Conservation (phyloP, 2,797 vertebrate species). For the Sebastes kiyomatsui region DNA sequence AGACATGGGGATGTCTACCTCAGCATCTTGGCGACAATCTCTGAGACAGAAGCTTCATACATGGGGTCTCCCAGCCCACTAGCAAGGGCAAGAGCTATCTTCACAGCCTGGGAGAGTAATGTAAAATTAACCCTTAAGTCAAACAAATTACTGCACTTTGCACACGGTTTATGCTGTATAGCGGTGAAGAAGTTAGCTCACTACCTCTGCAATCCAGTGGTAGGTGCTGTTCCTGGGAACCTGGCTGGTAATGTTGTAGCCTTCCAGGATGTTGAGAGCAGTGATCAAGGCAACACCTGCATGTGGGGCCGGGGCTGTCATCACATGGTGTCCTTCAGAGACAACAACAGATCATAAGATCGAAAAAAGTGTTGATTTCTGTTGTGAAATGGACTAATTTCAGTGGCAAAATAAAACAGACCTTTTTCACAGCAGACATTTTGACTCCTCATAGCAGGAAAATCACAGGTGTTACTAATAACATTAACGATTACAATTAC, state of each 20-base stretch:
- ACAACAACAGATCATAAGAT: conserved; percentile 1
- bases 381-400: neutral
- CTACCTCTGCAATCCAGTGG: conserved; percentile 96
- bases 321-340: conserved; percentile 89
- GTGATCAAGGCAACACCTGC: conserved; percentile 92
- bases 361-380: neutral
- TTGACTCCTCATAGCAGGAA: too few relatives aligned
- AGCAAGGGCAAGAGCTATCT: conserved; percentile 91
- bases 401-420: neutral
- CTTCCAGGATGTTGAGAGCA: conserved; percentile 96
- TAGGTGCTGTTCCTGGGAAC: conserved; percentile 84
- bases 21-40: conserved; percentile 87
- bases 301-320: conserved; percentile 91
- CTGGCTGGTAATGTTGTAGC: conserved; percentile 92
- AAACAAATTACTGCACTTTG: neutral
- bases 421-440: neutral
- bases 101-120: conserved; percentile 85
- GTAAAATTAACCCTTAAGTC: neutral
- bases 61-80: conserved; percentile 91
- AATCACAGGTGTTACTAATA: too few relatives aligned
- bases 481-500: neutral
- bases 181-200: neutral
- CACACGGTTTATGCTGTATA: neutral
- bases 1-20: conserved; percentile 80
- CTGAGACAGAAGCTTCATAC: conserved; percentile 85